A percentile compares a stretch with the other conserved stretches of the same genome.
phyloP scores from a whole-genome alignment of 2,113 vertebrate species.

The Syrmaticus mikado region DNA sequence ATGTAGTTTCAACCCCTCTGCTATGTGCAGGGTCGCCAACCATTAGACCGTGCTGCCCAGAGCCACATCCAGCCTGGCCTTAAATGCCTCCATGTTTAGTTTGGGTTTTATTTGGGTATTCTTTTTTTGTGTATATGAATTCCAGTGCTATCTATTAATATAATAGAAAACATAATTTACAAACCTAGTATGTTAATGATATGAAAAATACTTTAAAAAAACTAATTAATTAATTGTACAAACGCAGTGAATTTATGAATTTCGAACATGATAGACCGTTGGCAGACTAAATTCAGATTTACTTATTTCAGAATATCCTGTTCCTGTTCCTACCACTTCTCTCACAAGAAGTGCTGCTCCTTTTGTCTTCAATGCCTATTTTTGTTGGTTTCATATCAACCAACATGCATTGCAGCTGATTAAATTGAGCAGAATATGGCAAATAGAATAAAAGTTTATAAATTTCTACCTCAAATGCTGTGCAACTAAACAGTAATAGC shows the following conservation, averaged over 20 bases:
- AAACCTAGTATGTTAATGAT: background rate
- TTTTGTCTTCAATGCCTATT: background rate
- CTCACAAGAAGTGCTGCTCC: background rate
- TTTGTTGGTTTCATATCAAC: background rate
- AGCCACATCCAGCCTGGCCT: too few species aligned
- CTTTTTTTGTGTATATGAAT: background rate
- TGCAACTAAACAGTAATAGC: background rate
- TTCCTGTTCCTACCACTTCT: background rate
- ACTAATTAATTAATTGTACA: background rate
- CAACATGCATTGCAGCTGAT: background rate
- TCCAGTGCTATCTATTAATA: background rate
- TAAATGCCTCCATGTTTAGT: background rate
- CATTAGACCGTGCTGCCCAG: too few species aligned
- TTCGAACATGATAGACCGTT: background rate
- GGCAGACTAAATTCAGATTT: background rate
- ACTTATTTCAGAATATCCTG: background rate
- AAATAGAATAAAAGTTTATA: background rate
- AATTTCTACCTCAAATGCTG: background rate
- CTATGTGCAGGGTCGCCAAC: too few species aligned
- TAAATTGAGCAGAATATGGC: background rate
- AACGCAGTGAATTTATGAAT: background rate
- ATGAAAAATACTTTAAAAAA: background rate
- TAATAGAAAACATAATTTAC: background rate
- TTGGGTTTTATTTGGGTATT: background rate
- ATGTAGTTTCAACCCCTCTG: too few species aligned